Conservation (phyloP, 2,113 vertebrate genomes). For the Osmerus mordax region DNA sequence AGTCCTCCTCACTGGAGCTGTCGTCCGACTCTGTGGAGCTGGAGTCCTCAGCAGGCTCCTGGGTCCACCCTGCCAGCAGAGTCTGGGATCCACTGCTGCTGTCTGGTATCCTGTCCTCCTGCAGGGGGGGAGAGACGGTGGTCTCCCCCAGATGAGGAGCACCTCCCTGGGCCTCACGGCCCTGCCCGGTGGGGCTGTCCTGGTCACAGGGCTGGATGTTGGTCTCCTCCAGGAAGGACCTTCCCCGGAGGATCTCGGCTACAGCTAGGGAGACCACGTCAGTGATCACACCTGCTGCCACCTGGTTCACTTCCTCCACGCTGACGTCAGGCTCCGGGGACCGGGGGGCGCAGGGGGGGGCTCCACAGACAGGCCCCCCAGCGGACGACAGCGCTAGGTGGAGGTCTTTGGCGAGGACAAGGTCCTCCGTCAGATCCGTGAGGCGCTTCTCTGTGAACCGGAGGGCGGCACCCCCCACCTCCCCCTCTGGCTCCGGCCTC, state of each 20-base stretch:
- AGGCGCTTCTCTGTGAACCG: constrained; percentile 19
- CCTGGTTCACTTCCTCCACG: not conserved
- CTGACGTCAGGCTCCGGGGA: not conserved
- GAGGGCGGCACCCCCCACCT: constrained; percentile 4
- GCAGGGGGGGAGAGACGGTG: not conserved
- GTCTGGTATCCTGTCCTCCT: not conserved
- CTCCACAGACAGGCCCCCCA: not conserved
- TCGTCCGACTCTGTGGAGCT: not conserved
- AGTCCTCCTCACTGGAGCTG: constrained; percentile 1
- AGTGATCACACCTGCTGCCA: constrained; percentile 1
- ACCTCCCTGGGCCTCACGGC: too few relatives aligned
- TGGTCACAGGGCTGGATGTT: not conserved
- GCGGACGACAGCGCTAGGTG: not conserved
- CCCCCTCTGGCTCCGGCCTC: not conserved
- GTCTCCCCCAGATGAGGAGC: not conserved
- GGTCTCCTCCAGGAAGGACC: not conserved
- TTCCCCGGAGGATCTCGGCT: not conserved
- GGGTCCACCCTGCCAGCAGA: not conserved
- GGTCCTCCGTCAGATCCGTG: not conserved
- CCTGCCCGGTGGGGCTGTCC: too few relatives aligned
- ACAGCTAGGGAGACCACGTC: constrained; percentile 1
- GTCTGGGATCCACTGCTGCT: not conserved
- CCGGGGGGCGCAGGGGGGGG: not conserved
- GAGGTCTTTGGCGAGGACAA: constrained; percentile 5
- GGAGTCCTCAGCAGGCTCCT: not conserved